Evolutionary conservation across 2,113 vertebrate species (phyloP).

Genomic region (Passer domesticus): DNA sequence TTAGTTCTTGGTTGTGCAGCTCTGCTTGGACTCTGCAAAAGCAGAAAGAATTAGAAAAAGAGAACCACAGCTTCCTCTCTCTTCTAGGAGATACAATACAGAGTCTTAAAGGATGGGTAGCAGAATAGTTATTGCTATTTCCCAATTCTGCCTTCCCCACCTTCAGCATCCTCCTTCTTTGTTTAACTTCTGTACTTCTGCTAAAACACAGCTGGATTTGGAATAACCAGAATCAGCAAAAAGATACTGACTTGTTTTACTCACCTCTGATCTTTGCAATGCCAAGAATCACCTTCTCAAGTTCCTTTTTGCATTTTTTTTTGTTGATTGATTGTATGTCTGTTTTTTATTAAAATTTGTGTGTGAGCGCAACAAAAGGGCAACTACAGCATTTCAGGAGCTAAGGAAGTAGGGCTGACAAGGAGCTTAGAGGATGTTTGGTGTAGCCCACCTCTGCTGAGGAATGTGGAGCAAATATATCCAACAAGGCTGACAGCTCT

Average conservation of each 20-base stretch:
- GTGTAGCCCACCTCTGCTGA: neutral
- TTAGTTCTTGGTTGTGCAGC: neutral
- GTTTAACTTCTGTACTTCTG: neutral
- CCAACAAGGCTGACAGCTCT: neutral
- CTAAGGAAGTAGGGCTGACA: neutral
- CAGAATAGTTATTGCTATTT: neutral
- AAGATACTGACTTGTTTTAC: neutral
- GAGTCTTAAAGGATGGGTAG: neutral
- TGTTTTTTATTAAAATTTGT: neutral
- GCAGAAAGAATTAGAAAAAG: neutral
- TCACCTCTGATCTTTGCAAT: neutral
- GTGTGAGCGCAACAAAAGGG: neutral
- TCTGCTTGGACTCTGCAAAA: neutral
- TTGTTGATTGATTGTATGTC: neutral
- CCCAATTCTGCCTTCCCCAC: neutral
- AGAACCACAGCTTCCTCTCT: neutral
- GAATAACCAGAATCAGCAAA: neutral
- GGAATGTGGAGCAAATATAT: neutral
- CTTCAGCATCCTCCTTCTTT: neutral
- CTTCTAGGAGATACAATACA: neutral
- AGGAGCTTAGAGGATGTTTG: neutral
- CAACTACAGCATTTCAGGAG: neutral
- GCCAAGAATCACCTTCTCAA: neutral
- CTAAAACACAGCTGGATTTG: neutral
- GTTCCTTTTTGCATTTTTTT: neutral